A percentile compares a stretch with the other conserved stretches of the same genome.
phyloP scores from a whole-genome alignment of 1,140 invertebrate genomes.

The Scaptomyza hsui region DNA sequence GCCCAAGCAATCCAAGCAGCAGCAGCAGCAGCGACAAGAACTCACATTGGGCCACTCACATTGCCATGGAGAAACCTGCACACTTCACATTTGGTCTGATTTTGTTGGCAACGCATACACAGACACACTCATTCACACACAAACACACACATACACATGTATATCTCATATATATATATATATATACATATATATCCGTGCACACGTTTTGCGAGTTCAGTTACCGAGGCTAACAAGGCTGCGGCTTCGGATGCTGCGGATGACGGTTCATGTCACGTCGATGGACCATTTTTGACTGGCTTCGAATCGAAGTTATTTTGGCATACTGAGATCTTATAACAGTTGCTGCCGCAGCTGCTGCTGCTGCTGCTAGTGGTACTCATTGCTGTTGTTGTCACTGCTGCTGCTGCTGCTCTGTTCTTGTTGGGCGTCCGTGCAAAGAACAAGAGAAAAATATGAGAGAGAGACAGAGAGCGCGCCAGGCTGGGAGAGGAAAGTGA shows the following conservation, averaged over 20 bases:
- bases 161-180: no score
- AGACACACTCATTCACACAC: constrained; percentile 1
- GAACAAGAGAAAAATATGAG: constrained; percentile 9
- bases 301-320: constrained; percentile 67
- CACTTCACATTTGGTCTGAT: constrained; percentile 47
- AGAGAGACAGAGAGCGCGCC: background rate
- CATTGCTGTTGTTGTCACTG: constrained; percentile 19
- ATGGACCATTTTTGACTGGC: constrained; percentile 81
- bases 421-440: constrained; percentile 46
- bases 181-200: constrained; percentile 42
- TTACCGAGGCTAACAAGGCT: constrained; percentile 45
- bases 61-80: constrained; percentile 12
- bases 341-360: constrained; percentile 20
- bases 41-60: constrained; percentile 34
- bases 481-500: constrained; percentile 15
- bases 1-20: constrained; percentile 4
- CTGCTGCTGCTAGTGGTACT: constrained; percentile 9
- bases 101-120: constrained; percentile 30
- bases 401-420: constrained; percentile 22
- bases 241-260: constrained; percentile 51
- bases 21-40: constrained; percentile 38
- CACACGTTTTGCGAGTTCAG: constrained; percentile 62
- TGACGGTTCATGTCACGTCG: constrained; percentile 74
- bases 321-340: constrained; percentile 54
- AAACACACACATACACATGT: constrained; percentile 8